These are phyloP conservation scores for Hirundo rustica DNA, from an alignment of 2,797 vertebrate species.

Conservation along the genomic window DNA sequence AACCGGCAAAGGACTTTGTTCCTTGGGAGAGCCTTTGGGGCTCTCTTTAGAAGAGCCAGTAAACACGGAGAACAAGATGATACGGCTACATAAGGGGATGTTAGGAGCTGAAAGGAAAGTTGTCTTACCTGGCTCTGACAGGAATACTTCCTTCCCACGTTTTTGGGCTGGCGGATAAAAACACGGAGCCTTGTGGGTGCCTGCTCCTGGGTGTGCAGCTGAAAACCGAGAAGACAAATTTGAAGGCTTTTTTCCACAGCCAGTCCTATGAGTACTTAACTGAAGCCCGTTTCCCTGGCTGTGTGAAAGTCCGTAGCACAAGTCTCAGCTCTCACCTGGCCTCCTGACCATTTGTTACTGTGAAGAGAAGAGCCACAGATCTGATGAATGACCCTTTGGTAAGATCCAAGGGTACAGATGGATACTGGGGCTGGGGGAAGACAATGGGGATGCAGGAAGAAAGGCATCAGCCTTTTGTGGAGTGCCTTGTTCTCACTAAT, in stretches of 20 bases:
- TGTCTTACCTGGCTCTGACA: neutral
- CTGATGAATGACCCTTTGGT: neutral
- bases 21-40: neutral
- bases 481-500: neutral
- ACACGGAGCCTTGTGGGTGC: fast-evolving
- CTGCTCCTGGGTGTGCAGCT: neutral
- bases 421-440: fast-evolving
- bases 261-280: neutral
- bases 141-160: neutral
- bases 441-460: neutral
- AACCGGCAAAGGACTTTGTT: neutral
- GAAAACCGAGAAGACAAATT: neutral
- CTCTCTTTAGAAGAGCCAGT: neutral
- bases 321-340: neutral
- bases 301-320: neutral
- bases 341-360: neutral
- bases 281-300: neutral
- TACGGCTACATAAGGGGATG: neutral
- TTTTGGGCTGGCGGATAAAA: neutral
- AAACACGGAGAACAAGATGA: neutral
- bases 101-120: neutral
- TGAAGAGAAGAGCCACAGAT: neutral
- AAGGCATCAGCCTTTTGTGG: neutral
- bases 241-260: neutral
- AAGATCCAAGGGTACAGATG: neutral